Percentiles rank a stretch among this genome's conserved stretches.
Evolutionary conservation across 2,888 invertebrate species (phyloP).

Genomic region (Dyspetes luteomarginatus): DNA sequence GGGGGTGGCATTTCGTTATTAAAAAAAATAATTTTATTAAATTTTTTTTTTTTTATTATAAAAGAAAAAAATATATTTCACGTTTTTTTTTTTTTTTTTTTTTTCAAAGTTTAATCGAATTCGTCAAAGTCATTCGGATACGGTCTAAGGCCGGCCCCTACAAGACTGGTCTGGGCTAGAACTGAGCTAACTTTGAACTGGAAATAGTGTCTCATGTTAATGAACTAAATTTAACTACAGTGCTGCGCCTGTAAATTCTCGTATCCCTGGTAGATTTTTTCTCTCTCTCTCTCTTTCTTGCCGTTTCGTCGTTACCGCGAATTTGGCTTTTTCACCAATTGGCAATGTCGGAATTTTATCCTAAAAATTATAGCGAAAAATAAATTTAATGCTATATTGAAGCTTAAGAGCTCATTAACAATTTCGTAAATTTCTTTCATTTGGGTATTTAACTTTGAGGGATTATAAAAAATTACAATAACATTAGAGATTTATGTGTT

Average conservation of each 20-base stretch:
- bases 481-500: neutral
- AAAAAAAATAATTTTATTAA: conserved; percentile 43
- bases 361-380: no score
- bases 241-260: conserved; percentile 75
- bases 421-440: no score
- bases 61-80: conserved; percentile 56
- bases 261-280: conserved; percentile 75
- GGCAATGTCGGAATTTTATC: neutral
- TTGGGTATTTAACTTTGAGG: neutral
- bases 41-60: conserved; percentile 56
- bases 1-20: conserved; percentile 74
- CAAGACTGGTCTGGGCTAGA: conserved; percentile 76
- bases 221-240: conserved; percentile 80
- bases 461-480: neutral
- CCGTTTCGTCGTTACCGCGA: conserved; percentile 37
- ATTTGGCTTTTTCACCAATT: conserved; percentile 23
- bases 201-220: conserved; percentile 79
- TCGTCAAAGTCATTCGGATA: conserved; percentile 63
- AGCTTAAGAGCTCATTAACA: no score
- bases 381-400: no score
- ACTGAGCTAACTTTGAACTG: conserved; percentile 82
- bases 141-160: conserved; percentile 65
- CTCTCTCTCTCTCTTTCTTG: conserved; percentile 46
- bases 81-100: conserved; percentile 2
- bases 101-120: conserved; percentile 52